Evolutionary conservation across 1,140 invertebrate species (phyloP).

Genomic region (Zaprionus ghesquierei): DNA sequence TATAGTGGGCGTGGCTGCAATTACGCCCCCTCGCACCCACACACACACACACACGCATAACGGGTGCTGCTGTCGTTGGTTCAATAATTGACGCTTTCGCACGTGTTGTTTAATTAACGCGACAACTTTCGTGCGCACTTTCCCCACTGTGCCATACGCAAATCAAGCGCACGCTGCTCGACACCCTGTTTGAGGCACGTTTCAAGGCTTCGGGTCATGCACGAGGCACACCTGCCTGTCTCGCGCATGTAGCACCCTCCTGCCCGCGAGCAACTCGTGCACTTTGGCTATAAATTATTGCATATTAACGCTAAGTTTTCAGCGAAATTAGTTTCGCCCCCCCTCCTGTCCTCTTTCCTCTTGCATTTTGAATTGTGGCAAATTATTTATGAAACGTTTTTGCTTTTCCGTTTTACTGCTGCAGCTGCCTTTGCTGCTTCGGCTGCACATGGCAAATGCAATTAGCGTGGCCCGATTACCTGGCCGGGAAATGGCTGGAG

Average conservation of each 20-base stretch:
- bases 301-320: constrained; percentile 72
- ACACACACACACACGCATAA: constrained; percentile 13
- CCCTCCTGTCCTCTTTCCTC: background rate
- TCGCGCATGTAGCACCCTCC: constrained; percentile 9
- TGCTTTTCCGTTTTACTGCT: constrained; percentile 8
- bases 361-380: constrained; percentile 50
- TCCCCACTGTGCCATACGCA: background rate
- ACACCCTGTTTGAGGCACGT: background rate
- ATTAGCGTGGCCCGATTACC: constrained; percentile 59
- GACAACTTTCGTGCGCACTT: background rate
- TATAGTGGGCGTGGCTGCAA: constrained; percentile 44
- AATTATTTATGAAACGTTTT: constrained; percentile 69
- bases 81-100: background rate
- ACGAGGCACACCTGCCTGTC: background rate
- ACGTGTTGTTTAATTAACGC: background rate
- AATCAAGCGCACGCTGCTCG: background rate
- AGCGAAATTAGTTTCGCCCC: constrained; percentile 59
- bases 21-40: constrained; percentile 48
- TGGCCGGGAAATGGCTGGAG: constrained; percentile 53
- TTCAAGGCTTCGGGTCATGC: background rate
- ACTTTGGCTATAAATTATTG: constrained; percentile 70
- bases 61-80: constrained; percentile 14
- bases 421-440: background rate
- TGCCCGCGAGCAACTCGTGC: constrained; percentile 26
- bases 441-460: constrained; percentile 57